Evolutionary conservation across 2,888 invertebrate species (phyloP).

Genomic region (Atherix ibis): DNA sequence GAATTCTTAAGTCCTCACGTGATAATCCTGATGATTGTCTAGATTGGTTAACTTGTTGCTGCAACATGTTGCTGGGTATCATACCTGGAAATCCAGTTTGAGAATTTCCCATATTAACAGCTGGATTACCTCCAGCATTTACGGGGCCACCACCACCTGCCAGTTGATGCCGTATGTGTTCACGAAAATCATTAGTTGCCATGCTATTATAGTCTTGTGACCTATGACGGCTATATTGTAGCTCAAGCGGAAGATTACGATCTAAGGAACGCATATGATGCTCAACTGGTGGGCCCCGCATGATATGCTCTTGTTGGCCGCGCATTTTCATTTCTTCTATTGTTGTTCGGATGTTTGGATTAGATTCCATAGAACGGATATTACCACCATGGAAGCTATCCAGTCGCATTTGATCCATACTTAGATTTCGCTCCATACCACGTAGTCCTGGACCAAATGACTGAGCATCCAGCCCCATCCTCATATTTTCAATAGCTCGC

Average conservation of each 20-base stretch:
- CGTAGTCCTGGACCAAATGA: slow-evolving; percentile 10
- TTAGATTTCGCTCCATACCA: slow-evolving; percentile 25
- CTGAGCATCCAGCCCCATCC: slow-evolving; percentile 8
- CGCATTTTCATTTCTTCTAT: slow-evolving; percentile 13
- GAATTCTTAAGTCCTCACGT: slow-evolving; percentile 31
- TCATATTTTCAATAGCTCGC: slow-evolving; percentile 12
- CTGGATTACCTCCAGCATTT: slow-evolving; percentile 9
- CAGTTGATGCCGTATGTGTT: slow-evolving; percentile 29
- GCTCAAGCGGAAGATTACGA: slow-evolving; percentile 29
- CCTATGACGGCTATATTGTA: slow-evolving; percentile 32
- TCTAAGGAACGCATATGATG: slow-evolving; percentile 33
- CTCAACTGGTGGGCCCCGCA: slow-evolving; percentile 22
- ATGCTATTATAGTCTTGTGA: slow-evolving; percentile 16
- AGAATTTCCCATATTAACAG: slow-evolving; percentile 19
- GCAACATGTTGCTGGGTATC: slow-evolving; percentile 2
- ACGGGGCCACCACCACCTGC: slow-evolving; percentile 17
- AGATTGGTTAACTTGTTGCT: slow-evolving; percentile 6
- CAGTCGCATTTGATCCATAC: slow-evolving; percentile 19
- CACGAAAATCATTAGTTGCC: slow-evolving; percentile 27
- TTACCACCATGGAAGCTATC: slow-evolving; percentile 10
- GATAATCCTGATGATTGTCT: slow-evolving; percentile 19
- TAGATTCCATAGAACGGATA: slow-evolving; percentile 15
- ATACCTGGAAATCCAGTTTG: slow-evolving; percentile 2
- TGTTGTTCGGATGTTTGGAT: slow-evolving; percentile 13
- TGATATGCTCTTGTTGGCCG: slow-evolving; percentile 13